Evolutionary conservation across 2,797 vertebrate species (phyloP).

Genomic region (Moxostoma hubbsi): DNA sequence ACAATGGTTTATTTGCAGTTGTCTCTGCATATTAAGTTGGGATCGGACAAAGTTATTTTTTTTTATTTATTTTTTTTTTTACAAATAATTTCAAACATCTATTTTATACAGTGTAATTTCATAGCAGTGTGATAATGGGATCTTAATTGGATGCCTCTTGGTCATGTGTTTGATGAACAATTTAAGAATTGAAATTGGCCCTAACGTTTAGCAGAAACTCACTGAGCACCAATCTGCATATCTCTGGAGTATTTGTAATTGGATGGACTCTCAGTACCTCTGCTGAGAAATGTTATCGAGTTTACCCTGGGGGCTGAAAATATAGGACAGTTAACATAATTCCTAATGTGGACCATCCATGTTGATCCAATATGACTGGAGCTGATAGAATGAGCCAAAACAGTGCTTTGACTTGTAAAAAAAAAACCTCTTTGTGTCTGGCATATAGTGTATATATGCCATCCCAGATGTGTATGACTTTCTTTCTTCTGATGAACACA

Average conservation of each 20-base stretch:
- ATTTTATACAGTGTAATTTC: too few relatives aligned
- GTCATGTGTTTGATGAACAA: neutral
- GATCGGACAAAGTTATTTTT: too few relatives aligned
- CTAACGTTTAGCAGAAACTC: slow-evolving; percentile 1
- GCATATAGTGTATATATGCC: neutral
- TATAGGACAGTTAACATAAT: slow-evolving; percentile 35
- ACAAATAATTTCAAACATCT: neutral
- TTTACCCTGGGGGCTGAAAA: slow-evolving; percentile 36
- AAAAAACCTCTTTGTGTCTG: neutral
- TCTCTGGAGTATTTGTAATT: slow-evolving; percentile 48
- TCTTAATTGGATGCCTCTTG: neutral
- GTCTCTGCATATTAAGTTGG: too few relatives aligned
- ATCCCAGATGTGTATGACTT: too few relatives aligned
- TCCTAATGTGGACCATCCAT: slow-evolving; percentile 21
- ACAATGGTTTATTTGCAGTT: too few relatives aligned
- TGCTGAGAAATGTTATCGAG: slow-evolving; percentile 39
- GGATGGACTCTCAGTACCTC: slow-evolving; percentile 41
- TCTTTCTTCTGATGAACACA: too few relatives aligned
- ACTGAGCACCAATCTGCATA: neutral
- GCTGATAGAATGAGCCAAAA: slow-evolving; percentile 4
- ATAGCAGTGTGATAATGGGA: slow-evolving; percentile 2
- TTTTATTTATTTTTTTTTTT: neutral
- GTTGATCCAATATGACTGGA: neutral
- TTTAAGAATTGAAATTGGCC: neutral
- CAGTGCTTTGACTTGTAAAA: neutral